Evolutionary conservation across 2,797 vertebrate species (phyloP).

Genomic region (Morus bassanus): DNA sequence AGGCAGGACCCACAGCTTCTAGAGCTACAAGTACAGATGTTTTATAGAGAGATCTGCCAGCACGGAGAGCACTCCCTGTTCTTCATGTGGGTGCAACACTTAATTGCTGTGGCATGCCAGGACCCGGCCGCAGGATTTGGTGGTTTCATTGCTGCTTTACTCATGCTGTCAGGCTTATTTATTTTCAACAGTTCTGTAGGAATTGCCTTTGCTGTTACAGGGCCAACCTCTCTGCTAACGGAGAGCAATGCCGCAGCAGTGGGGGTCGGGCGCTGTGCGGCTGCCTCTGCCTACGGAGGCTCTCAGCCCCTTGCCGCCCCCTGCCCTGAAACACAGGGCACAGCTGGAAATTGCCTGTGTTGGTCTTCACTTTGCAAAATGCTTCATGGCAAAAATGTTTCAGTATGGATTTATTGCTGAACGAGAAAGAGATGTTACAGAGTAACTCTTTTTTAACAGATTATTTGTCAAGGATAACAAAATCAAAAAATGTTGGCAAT

Average conservation of each 20-base stretch:
- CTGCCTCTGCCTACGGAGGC: no score
- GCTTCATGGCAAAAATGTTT: background rate
- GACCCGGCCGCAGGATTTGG: background rate
- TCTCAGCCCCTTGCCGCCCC: background rate
- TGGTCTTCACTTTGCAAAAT: background rate
- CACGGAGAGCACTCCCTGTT: background rate
- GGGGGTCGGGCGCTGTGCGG: rapidly evolving
- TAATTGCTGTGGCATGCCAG: no score
- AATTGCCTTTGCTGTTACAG: background rate
- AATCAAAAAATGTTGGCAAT: background rate
- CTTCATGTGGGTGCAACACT: background rate
- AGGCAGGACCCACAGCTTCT: background rate
- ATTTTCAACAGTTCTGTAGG: background rate
- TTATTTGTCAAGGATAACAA: no score
- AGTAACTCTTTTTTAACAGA: rapidly evolving
- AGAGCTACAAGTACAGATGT: background rate
- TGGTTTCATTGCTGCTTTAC: background rate
- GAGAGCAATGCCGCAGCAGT: background rate
- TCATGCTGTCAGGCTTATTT: background rate
- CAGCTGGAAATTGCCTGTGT: rapidly evolving
- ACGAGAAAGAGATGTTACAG: rapidly evolving
- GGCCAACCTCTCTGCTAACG: rapidly evolving
- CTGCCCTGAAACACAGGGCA: rapidly evolving
- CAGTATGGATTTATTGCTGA: background rate
- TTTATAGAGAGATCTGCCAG: background rate